These are phyloP conservation scores for Pungitius pungitius DNA, from an alignment of 2,113 vertebrate species.

Conservation along the genomic window DNA sequence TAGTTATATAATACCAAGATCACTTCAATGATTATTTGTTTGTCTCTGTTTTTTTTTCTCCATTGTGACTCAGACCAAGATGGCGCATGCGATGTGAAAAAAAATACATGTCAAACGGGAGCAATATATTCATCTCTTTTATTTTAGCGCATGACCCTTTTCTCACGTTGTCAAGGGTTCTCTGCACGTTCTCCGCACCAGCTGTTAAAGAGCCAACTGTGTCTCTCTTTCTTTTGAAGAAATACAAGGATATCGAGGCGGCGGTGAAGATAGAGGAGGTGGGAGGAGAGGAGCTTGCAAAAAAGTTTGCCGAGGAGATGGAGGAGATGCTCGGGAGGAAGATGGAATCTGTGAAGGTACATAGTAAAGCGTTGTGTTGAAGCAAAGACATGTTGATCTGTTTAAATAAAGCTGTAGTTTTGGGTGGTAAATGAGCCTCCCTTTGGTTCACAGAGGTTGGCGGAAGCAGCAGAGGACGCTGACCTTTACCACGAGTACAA, in stretches of 20 bases:
- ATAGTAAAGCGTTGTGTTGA: not conserved
- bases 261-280: constrained; percentile 90
- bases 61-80: not conserved
- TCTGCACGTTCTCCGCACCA: not conserved
- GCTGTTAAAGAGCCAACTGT: not conserved
- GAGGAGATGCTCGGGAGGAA: constrained; percentile 94
- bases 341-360: constrained; percentile 92
- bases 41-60: not conserved
- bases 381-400: too few species aligned
- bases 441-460: constrained; percentile 81
- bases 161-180: not conserved
- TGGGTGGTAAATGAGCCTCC: not conserved
- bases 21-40: not conserved
- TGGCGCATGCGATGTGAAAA: not conserved
- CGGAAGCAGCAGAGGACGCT: constrained; percentile 92
- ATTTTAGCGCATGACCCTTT: too few species aligned
- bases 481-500: constrained; percentile 92
- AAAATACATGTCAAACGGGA: not conserved
- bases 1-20: constrained; percentile 6
- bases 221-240: constrained; percentile 76
- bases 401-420: too few species aligned
- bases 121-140: not conserved
- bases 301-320: constrained; percentile 93
- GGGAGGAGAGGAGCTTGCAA: constrained; percentile 90
- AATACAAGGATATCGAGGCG: constrained; percentile 91